Evolutionary conservation across 2,888 invertebrate genomes (phyloP).

Genomic region (Euproctis similis): DNA sequence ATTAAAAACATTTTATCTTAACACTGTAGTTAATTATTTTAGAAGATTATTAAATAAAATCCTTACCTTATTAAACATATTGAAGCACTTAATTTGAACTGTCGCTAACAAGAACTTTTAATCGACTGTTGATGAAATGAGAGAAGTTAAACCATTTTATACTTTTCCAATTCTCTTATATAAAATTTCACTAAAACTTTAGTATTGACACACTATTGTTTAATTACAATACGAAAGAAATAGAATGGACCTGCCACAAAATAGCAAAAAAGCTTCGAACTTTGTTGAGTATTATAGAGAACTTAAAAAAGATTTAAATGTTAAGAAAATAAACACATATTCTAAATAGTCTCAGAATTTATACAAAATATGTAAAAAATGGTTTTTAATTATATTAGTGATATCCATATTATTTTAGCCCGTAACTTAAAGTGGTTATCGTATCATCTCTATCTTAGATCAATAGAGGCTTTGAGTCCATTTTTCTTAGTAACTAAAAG

Average conservation of each 20-base stretch:
- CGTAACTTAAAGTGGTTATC: slow-evolving; percentile 34
- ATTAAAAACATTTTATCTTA: too few species aligned
- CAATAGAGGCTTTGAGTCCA: slow-evolving; percentile 35
- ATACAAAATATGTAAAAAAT: neutral
- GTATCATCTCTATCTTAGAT: slow-evolving; percentile 43
- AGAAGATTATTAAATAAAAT: too few species aligned
- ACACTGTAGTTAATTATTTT: too few species aligned
- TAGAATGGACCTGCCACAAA: too few species aligned
- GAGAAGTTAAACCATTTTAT: slow-evolving; percentile 59
- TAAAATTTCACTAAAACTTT: slow-evolving; percentile 53
- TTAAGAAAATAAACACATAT: too few species aligned
- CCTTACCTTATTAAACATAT: slow-evolving; percentile 52
- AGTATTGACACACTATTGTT: slow-evolving; percentile 38
- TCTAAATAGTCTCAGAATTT: neutral
- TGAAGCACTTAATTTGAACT: slow-evolving; percentile 48
- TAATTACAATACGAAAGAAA: slow-evolving; percentile 29
- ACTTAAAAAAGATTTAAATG: neutral
- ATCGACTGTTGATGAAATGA: slow-evolving; percentile 56
- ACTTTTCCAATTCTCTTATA: slow-evolving; percentile 64
- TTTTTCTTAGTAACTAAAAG: slow-evolving; percentile 25
- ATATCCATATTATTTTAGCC: slow-evolving; percentile 29
- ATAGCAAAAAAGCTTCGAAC: too few species aligned
- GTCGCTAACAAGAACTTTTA: slow-evolving; percentile 48
- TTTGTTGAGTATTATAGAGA: neutral
- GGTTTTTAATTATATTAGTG: neutral